phyloP scores from a whole-genome alignment of 2,888 invertebrate genomes.

The Rhingia rostrata region DNA sequence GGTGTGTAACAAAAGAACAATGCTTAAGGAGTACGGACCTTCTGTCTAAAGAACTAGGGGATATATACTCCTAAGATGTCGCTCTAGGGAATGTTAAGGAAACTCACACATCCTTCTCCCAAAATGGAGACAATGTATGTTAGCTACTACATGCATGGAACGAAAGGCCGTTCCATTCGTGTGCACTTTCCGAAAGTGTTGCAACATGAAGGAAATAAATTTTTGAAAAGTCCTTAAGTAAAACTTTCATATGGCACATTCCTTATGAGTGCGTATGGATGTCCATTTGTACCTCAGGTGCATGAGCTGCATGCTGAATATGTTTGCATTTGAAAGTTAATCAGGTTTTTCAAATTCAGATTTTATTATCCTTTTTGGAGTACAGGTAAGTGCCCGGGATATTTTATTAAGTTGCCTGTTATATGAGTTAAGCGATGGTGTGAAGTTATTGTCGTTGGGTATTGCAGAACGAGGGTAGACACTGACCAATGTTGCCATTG shows the following conservation, averaged over 20 bases:
- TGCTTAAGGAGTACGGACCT: constrained; percentile 31
- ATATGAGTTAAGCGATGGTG: too few relatives aligned
- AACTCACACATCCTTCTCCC: background rate
- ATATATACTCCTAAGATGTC: constrained; percentile 30
- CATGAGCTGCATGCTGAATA: constrained; percentile 10
- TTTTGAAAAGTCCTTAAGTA: constrained; percentile 37
- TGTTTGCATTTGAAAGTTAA: constrained; percentile 29
- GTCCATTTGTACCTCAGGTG: background rate
- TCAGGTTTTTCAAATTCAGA: background rate
- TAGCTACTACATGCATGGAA: background rate
- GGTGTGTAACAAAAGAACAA: constrained; percentile 18
- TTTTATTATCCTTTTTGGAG: too few relatives aligned
- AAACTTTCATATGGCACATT: constrained; percentile 22
- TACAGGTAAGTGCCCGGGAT: too few relatives aligned
- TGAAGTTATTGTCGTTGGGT: too few relatives aligned
- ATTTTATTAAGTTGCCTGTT: too few relatives aligned
- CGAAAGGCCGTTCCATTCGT: background rate
- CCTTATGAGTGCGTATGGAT: background rate
- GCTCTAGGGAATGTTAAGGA: constrained; percentile 15
- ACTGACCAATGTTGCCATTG: too few relatives aligned
- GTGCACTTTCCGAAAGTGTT: background rate
- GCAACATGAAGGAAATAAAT: constrained; percentile 34
- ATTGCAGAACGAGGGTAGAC: too few relatives aligned
- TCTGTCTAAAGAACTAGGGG: constrained; percentile 19
- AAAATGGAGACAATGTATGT: background rate